Percentiles rank a stretch among this genome's conserved stretches.
phyloP scores from a whole-genome alignment of 2,797 vertebrate genomes.

The Eulemur rubriventer region DNA sequence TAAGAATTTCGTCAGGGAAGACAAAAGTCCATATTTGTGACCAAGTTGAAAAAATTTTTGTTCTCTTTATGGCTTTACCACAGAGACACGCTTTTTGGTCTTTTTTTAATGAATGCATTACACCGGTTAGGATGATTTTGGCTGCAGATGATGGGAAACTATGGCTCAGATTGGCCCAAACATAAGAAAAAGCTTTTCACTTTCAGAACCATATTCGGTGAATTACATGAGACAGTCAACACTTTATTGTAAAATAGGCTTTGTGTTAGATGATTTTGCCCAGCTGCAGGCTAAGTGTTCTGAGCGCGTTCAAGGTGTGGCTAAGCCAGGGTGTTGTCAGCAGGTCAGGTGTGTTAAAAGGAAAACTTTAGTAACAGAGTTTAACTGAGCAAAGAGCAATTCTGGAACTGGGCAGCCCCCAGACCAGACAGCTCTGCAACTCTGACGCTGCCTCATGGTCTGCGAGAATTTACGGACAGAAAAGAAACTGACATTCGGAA shows the following conservation, averaged over 20 bases:
- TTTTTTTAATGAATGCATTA: rapidly evolving
- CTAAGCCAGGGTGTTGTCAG: neutral
- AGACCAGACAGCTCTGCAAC: neutral
- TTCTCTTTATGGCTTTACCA: neutral
- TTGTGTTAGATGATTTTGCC: neutral
- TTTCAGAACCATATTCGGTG: neutral
- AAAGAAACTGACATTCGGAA: neutral
- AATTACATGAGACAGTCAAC: neutral
- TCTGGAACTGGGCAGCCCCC: neutral
- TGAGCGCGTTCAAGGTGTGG: neutral
- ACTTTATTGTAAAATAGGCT: neutral
- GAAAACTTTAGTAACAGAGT: neutral
- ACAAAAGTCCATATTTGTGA: neutral
- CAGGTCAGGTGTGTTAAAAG: neutral
- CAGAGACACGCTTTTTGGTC: rapidly evolving
- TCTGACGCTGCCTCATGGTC: neutral
- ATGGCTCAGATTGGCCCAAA: neutral
- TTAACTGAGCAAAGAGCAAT: neutral
- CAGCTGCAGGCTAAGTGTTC: neutral
- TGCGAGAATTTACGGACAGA: neutral
- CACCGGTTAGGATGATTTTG: rapidly evolving
- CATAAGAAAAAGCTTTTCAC: neutral
- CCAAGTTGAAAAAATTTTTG: neutral
- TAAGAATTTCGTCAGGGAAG: neutral
- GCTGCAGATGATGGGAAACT: neutral